Evolutionary conservation across 2,888 invertebrate species (phyloP).

Genomic region (Dorcus parallelipipedus): DNA sequence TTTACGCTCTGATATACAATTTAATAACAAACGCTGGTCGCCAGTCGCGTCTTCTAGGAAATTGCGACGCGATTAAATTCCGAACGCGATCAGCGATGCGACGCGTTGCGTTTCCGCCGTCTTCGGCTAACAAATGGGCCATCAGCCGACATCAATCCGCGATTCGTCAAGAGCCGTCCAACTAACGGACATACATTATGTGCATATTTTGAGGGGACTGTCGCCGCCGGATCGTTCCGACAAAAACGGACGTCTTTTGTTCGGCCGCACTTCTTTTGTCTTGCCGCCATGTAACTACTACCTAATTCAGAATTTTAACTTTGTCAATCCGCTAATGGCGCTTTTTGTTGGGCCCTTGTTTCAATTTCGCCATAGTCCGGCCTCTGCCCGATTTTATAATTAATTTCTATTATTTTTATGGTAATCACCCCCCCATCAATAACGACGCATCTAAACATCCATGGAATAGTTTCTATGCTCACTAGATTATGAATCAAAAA

Average conservation of each 20-base stretch:
- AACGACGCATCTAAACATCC: too few species aligned
- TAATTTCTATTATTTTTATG: too few species aligned
- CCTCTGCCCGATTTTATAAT: too few species aligned
- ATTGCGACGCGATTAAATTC: background rate
- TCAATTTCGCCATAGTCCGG: slow-evolving; percentile 2
- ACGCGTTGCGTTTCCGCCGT: slow-evolving; percentile 1
- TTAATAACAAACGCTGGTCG: background rate
- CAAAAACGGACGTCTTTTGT: slow-evolving; percentile 42
- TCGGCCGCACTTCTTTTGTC: slow-evolving; percentile 42
- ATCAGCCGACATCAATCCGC: slow-evolving; percentile 28
- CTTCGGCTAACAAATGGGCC: background rate
- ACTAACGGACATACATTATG: slow-evolving; percentile 39
- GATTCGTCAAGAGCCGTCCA: slow-evolving; percentile 34
- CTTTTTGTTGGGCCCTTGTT: slow-evolving; percentile 19
- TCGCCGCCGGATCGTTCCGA: slow-evolving; percentile 38
- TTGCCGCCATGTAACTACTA: slow-evolving; percentile 34
- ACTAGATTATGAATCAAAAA: too few species aligned
- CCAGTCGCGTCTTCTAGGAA: background rate
- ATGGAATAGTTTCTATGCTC: too few species aligned
- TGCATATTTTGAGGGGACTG: slow-evolving; percentile 37
- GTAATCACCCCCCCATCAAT: too few species aligned
- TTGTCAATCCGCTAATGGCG: slow-evolving; percentile 39
- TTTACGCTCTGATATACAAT: too few species aligned
- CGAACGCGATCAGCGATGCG: background rate
- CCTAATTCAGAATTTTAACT: slow-evolving; percentile 38